Conservation (phyloP, 2,113 vertebrate genomes). For the Phyllopteryx taeniolatus region DNA sequence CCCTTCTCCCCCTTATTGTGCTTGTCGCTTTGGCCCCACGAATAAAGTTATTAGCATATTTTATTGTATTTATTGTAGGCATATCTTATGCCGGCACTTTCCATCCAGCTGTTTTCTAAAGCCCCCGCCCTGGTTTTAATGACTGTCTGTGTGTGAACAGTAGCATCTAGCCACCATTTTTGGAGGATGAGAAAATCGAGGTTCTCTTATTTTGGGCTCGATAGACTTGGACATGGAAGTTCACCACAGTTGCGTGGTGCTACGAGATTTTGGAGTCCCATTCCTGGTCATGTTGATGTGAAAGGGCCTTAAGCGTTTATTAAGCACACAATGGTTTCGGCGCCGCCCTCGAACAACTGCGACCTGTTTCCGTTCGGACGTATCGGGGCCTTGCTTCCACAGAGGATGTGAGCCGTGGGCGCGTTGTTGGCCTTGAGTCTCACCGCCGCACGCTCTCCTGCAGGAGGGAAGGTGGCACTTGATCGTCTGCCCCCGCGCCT, state of each 20-base stretch:
- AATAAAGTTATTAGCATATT: background rate
- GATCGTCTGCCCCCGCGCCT: conserved; percentile 43
- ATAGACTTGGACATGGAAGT: no score
- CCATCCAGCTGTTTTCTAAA: background rate
- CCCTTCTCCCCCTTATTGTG: background rate
- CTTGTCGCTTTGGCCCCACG: conserved; percentile 13
- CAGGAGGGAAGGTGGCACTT: conserved; percentile 32
- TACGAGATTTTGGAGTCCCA: background rate
- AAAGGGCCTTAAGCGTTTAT: conserved; percentile 23
- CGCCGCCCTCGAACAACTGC: conserved; percentile 41
- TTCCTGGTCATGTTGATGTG: background rate
- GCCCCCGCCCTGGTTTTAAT: no score
- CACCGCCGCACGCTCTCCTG: conserved; percentile 54
- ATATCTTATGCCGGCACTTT: background rate
- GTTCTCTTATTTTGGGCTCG: no score
- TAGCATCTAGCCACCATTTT: no score
- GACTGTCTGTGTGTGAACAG: no score
- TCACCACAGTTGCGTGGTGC: background rate
- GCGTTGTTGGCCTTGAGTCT: conserved; percentile 72
- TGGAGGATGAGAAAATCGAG: no score
- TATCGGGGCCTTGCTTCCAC: conserved; percentile 64
- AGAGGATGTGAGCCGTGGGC: conserved; percentile 71
- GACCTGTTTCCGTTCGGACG: conserved; percentile 55
- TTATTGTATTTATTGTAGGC: background rate
- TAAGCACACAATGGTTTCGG: conserved; percentile 54